A percentile compares a stretch with the other conserved stretches of the same genome.
phyloP scores from a whole-genome alignment of 2,888 invertebrate genomes.

The Lithophane socia region DNA sequence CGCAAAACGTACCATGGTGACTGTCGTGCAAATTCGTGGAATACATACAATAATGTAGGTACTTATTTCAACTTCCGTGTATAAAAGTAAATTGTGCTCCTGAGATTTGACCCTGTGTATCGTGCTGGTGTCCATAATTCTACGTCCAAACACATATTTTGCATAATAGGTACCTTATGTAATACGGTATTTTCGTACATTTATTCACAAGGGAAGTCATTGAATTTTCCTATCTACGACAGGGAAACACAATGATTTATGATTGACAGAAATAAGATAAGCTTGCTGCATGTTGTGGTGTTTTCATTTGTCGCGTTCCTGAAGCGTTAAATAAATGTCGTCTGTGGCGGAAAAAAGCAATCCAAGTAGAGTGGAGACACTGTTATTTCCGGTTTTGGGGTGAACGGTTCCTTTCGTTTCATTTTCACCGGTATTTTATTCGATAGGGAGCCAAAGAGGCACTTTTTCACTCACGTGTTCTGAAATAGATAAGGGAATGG shows the following conservation, averaged over 20 bases:
- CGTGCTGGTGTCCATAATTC: not conserved
- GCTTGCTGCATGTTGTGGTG: not conserved
- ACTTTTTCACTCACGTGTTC: conserved; percentile 23
- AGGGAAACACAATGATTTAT: conserved; percentile 31
- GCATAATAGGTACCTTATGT: not conserved
- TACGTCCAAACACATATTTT: not conserved
- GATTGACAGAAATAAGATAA: conserved; percentile 36
- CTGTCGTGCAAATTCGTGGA: not conserved
- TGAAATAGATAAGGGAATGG: conserved; percentile 33
- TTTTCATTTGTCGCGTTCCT: conserved; percentile 29
- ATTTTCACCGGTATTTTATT: conserved; percentile 29
- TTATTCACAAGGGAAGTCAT: not conserved
- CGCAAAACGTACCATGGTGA: conserved; percentile 1
- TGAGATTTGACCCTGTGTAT: not conserved
- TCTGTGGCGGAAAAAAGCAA: conserved; percentile 14
- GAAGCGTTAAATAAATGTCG: conserved; percentile 31
- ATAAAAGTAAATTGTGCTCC: not conserved
- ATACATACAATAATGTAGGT: not conserved
- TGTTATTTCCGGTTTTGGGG: conserved; percentile 36
- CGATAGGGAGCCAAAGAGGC: not conserved
- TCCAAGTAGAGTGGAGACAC: conserved; percentile 15
- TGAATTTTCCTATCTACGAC: conserved; percentile 12
- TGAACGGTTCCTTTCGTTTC: conserved; percentile 20
- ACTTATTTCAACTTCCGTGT: not conserved
- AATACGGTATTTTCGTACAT: not conserved